Percentiles rank a stretch among this genome's conserved stretches.
phyloP scores from a whole-genome alignment of 2,113 vertebrate genomes.

The Pica pica region DNA sequence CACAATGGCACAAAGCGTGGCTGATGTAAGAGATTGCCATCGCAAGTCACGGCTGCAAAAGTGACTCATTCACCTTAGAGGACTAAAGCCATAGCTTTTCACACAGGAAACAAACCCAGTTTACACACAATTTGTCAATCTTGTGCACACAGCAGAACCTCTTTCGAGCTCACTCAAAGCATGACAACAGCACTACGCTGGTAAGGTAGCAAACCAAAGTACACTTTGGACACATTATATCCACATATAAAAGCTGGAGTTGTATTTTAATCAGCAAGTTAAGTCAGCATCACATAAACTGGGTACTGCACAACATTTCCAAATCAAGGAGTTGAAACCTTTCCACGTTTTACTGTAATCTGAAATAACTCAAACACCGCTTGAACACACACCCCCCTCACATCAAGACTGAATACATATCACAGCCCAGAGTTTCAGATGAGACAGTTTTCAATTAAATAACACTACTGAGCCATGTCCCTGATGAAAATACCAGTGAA shows the following conservation, averaged over 20 bases:
- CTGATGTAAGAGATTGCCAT: background rate
- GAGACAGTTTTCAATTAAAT: background rate
- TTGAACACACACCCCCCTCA: background rate
- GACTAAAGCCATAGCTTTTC: background rate
- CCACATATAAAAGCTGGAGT: background rate
- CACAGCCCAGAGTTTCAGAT: background rate
- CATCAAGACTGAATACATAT: rapidly evolving
- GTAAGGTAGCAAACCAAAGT: background rate
- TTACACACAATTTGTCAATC: background rate
- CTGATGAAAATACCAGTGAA: background rate
- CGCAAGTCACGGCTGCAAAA: background rate
- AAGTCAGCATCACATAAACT: background rate
- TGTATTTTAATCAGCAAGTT: background rate
- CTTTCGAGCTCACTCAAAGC: background rate
- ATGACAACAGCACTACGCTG: background rate
- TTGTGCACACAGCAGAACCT: background rate
- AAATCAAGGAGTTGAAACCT: background rate
- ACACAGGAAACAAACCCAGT: background rate
- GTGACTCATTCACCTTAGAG: background rate
- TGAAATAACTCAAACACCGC: background rate
- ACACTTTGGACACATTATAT: background rate
- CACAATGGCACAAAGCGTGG: background rate
- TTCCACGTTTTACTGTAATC: background rate
- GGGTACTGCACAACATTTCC: background rate
- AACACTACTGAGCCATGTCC: background rate